Evolutionary conservation across 1,140 invertebrate genomes (phyloP), one percentile per base, ranked within the genome.

Genomic region (Dendrolimus punctatus): DNA sequence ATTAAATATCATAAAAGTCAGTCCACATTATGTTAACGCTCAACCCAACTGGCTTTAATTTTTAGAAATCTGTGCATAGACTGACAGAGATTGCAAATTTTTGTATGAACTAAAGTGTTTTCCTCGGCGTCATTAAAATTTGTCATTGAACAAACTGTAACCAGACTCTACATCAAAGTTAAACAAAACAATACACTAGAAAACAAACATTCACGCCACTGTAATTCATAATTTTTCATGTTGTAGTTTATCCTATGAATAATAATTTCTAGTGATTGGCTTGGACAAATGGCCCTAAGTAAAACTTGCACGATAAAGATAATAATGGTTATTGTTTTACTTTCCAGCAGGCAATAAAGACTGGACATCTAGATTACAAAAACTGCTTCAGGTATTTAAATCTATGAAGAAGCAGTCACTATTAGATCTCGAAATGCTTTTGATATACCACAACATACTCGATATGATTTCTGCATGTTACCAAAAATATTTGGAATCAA

Each of bases 401-500:
- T 59, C 38, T 39, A 58, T 68, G 23, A 71, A 62, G n/a, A 72
- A 68, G 37, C 38, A 56, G 38, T 78, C 71, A 3, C 50, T 82
- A 5, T 46, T 71, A 48, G 67, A 77, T 54, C 46, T 81, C 5
- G 58, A 77, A 46, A 73, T 75, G 59, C 52, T 62, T 52, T 58
- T 68, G 38, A 40, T 76, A 41, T 73, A 72, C 36, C 49, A 76
- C 4, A 58, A 77, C 8, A 68, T 76, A 48, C 55, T 80, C 8
- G 67, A 69, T 42, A 67, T 73, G 36, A 62, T 83, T 23, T 65
- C 66, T 5, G 57, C 68, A 36, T 59, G 60, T 46, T 62, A 62
- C 46, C 46, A 65, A 41, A 41, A 61, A 47, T 64, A 53, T 46
- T 39, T 37, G 37, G 44, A 10, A 37, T 46, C 39, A 7, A 60